Base-by-base conservation (phyloP, 1,140 invertebrate species). In the Rhagoletis pomonella region DNA sequence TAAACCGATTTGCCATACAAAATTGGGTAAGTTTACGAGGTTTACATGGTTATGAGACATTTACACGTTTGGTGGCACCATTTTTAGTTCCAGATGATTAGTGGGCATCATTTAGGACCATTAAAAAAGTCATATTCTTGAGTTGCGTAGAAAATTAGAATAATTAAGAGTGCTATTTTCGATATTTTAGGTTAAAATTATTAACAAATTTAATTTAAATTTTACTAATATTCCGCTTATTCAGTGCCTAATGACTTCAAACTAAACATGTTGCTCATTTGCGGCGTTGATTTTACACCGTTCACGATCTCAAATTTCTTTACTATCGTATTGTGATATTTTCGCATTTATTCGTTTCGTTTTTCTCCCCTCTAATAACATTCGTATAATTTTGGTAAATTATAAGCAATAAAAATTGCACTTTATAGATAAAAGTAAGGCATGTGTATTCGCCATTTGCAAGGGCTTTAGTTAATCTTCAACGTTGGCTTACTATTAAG, bases 261-360 rank as follows among this genome's bases (percentile, higher is more conserved):
- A 81, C 73, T 55, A 81, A 81, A 73, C 44, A 29, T 81, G 10
- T 55, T 58, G 42, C 69, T 47, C 69, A 29, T 29, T 29, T 29
- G 47, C 64, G 60, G 88, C 77, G 86, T 77, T 44, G 88, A 47
- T 64, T 73, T 50, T n/a, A n/a, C 10, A 50, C 42, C n/a, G 4
- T 55, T 81, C 73, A 29, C 47, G 73, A 81, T 81, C 73, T 81
- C 73, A 81, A 81, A 55, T 81, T 81, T 81, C 4, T 29, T 81
- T 81, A 50, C 19, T 81, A 55, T 77, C n/a, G 44, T 81, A 81
- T 81, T 81, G 73, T 81, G 73, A 81, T 73, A 73, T 81, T 58
- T 81, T 50, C 47, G 73, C 73, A 81, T 81, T 55, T 81, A 81
- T 55, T 55, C 47, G 47, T 17, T 81, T 47, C 5, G 17, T 10